phyloP scores from a whole-genome alignment of 1,140 invertebrate species.

The Saxidomus purpurata region DNA sequence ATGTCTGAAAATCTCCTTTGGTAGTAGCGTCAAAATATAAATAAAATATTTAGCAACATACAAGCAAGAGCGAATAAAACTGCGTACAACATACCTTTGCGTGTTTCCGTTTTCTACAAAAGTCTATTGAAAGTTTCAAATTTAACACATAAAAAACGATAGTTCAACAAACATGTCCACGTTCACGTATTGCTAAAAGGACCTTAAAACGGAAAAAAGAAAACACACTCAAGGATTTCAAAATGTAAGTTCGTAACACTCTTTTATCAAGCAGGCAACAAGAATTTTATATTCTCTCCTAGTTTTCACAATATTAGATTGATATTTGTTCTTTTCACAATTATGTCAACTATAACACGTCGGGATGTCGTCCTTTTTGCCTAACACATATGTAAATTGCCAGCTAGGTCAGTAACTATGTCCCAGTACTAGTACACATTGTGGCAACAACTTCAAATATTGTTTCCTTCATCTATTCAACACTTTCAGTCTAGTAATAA shows the following conservation, averaged over 20 bases:
- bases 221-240: conserved; percentile 1
- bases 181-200: neutral
- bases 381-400: no score
- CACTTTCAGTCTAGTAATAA: no score
- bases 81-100: neutral
- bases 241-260: neutral
- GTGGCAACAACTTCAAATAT: no score
- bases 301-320: no score
- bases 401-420: no score
- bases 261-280: no score
- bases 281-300: no score
- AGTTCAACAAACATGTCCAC: neutral
- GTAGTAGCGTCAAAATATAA: conserved; percentile 41
- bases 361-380: no score
- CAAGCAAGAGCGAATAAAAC: conserved; percentile 9
- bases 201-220: neutral
- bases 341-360: no score
- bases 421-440: no score
- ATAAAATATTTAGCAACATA: conserved; percentile 46
- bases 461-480: no score
- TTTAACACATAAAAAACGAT: neutral
- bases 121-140: neutral
- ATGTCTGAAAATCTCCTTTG: conserved; percentile 47
- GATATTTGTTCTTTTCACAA: no score
- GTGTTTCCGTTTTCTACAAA: conserved; percentile 7